A percentile compares a stretch with the other conserved stretches of the same genome.
Conservation (phyloP, 1,140 invertebrate species). For the Drosophila littoralis region DNA sequence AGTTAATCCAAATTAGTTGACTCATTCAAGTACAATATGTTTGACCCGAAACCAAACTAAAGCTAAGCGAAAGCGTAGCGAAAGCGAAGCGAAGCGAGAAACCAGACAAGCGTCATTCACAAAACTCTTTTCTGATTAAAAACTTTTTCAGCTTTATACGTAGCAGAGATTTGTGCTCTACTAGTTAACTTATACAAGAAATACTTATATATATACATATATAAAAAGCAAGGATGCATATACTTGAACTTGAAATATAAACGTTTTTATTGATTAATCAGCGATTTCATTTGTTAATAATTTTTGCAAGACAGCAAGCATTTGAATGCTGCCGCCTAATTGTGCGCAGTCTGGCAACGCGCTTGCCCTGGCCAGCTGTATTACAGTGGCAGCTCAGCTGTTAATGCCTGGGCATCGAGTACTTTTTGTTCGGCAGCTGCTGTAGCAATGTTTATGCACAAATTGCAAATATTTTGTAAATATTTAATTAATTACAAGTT, state of each 20-base stretch:
- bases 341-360: constrained; percentile 10
- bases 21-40: constrained; percentile 48
- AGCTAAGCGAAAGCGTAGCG: background rate
- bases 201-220: constrained; percentile 35
- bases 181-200: constrained; percentile 51
- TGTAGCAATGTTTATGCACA: background rate
- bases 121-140: constrained; percentile 27
- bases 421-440: background rate
- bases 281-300: background rate
- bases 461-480: background rate
- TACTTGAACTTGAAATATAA: constrained; percentile 76
- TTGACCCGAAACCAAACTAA: background rate
- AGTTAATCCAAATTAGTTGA: constrained; percentile 48
- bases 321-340: background rate
- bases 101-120: constrained; percentile 33
- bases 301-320: background rate
- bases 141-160: constrained; percentile 39
- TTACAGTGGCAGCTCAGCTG: constrained; percentile 2
- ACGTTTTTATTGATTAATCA: constrained; percentile 71
- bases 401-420: constrained; percentile 16
- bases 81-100: no score
- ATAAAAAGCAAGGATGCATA: constrained; percentile 54
- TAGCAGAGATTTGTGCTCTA: constrained; percentile 57
- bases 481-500: no score
- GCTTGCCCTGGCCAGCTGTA: background rate